Evolutionary conservation across 1,140 invertebrate species (phyloP).

Genomic region (Maniola jurtina): DNA sequence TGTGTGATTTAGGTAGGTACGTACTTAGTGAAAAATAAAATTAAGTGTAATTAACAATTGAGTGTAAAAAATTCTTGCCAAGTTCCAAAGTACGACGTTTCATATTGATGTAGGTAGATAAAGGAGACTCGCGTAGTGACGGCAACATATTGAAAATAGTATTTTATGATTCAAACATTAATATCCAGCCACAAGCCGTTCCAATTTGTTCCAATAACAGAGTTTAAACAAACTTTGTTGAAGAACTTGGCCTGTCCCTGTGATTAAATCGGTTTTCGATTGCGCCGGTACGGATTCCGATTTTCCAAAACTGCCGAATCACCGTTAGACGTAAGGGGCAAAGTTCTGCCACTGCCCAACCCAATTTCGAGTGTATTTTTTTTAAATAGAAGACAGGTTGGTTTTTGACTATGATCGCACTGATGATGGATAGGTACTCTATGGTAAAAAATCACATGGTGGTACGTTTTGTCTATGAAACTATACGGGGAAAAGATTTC

Average conservation of each 20-base stretch:
- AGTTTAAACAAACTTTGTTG: conserved; percentile 70
- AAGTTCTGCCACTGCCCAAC: conserved; percentile 31
- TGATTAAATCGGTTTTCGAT: conserved; percentile 74
- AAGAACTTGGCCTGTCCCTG: conserved; percentile 61
- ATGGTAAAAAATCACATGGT: too few species aligned
- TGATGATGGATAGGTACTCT: neutral
- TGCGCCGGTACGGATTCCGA: conserved; percentile 65
- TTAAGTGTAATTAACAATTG: too few species aligned
- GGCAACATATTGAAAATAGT: too few species aligned
- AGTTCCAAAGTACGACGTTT: too few species aligned
- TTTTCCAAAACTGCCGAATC: conserved; percentile 60
- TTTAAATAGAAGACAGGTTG: neutral
- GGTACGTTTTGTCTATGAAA: too few species aligned
- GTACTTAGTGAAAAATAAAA: too few species aligned
- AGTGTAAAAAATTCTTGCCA: too few species aligned
- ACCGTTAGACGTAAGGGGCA: conserved; percentile 58
- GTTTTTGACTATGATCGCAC: neutral
- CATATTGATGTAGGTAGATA: too few species aligned
- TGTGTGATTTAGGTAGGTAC: too few species aligned
- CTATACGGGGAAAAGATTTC: too few species aligned
- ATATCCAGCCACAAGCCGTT: conserved; percentile 64
- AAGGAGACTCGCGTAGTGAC: too few species aligned
- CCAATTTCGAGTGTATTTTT: conserved; percentile 22
- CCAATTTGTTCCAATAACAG: conserved; percentile 72
- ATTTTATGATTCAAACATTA: conserved; percentile 61